A percentile compares a stretch with the other conserved stretches of the same genome.
Evolutionary conservation across 35 echinoderm and acorn worm species (phyloP).

Genomic region (Apostichopus japonicus): DNA sequence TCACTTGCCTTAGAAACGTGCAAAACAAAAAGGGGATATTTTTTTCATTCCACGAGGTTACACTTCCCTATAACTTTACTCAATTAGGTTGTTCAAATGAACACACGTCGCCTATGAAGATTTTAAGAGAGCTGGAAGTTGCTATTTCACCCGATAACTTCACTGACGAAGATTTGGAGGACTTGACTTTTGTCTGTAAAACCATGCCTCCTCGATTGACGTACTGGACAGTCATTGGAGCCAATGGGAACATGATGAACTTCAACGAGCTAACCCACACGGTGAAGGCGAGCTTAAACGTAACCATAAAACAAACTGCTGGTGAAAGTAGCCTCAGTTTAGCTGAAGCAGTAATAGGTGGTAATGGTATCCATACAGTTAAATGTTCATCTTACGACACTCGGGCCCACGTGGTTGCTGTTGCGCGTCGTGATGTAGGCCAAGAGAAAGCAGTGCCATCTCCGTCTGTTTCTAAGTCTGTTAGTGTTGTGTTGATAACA

Average conservation of each 20-base stretch:
- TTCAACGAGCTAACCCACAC: not conserved
- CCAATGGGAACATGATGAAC: not conserved
- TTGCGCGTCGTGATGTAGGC: not conserved
- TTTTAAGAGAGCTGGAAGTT: too few relatives aligned
- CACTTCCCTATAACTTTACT: too few relatives aligned
- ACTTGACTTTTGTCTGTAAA: not conserved
- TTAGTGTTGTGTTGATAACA: too few relatives aligned
- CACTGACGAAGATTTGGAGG: not conserved
- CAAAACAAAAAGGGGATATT: too few relatives aligned
- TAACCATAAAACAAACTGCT: not conserved
- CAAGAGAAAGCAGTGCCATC: not conserved
- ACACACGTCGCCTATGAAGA: too few relatives aligned
- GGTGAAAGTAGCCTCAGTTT: not conserved
- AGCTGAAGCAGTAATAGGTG: not conserved
- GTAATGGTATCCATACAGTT: not conserved
- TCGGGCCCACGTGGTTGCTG: not conserved
- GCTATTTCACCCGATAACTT: too few relatives aligned
- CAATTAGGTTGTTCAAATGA: too few relatives aligned
- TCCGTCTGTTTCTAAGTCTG: too few relatives aligned
- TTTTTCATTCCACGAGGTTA: too few relatives aligned
- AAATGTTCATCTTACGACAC: constrained; percentile 22
- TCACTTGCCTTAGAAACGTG: too few relatives aligned
- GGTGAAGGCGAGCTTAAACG: not conserved
- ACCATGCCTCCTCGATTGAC: not conserved
- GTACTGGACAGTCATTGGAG: constrained; percentile 8